These are phyloP conservation scores for Odontophorus gujanensis DNA, from an alignment of 2,113 vertebrate species.

Conservation along the genomic window DNA sequence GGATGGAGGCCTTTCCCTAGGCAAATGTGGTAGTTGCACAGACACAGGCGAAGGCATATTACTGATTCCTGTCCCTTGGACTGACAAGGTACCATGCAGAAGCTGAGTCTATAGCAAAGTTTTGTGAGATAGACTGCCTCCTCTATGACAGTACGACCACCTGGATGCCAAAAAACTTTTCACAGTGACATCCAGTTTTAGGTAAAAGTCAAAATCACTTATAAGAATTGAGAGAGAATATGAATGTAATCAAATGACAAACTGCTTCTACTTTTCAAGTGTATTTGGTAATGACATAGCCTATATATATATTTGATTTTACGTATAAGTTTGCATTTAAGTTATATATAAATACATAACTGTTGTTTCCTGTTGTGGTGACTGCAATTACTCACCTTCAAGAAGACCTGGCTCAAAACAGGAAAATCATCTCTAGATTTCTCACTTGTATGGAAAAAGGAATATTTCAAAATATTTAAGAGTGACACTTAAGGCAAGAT, in stretches of 20 bases:
- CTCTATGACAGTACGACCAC: conserved; percentile 43
- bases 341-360: background rate
- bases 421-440: background rate
- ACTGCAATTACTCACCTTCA: background rate
- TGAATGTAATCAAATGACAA: background rate
- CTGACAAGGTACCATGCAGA: conserved; percentile 54
- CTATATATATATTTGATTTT: background rate
- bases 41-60: conserved; percentile 21
- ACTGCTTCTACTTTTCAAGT: background rate
- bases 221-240: background rate
- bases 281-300: background rate
- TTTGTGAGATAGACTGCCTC: background rate
- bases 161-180: conserved; percentile 12
- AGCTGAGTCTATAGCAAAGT: background rate
- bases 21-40: conserved; percentile 49
- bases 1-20: conserved; percentile 56
- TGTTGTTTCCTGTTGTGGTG: background rate
- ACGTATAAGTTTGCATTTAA: too few species aligned
- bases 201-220: background rate
- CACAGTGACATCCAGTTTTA: background rate
- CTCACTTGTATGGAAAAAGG: background rate
- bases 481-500: background rate
- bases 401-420: background rate
- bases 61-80: conserved; percentile 62
- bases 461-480: background rate